Evolutionary conservation across 1,140 invertebrate genomes (phyloP), one percentile per base, ranked within the genome.

Genomic region (Drosophila watanabei): DNA sequence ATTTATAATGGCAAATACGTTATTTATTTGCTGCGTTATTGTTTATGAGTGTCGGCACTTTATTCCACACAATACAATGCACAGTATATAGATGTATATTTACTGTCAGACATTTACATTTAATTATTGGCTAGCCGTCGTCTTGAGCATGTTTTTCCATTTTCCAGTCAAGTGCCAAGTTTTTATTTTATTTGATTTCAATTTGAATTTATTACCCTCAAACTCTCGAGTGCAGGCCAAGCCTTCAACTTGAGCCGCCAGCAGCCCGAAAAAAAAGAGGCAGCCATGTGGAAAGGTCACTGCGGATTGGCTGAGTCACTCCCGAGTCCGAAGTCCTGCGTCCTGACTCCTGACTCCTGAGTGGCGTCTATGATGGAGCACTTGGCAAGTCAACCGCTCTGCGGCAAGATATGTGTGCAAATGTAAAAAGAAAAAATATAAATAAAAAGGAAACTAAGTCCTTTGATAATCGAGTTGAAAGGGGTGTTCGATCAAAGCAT

Each of bases 1-100:
- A 85, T 90, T 85, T 85, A 82, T 82, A 46, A 64, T 52, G 28
- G 58, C 62, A 84, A 89, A 84, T 81, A 58, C 48, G 52, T 72
- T 90, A 79, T 89, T 90, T 90, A 89, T 90, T 61, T 63, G 68
- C 59, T 64, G 63, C 32, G n/a, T 75, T 78, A 84, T 89, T 75
- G 63, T 65, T 88, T 78, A 77, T 83, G 61, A 66, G 54, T 63
- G 61, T 69, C 76, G 51, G 39, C 58, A 41, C 66, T 77, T 85
- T 37, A 75, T 75, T 39, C 11, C 54, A 52, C 33, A 37, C 52
- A 56, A 56, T 56, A 56, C 33, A 56, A 56, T 10, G 2, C 18
- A 16, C 13, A 56, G 52, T 56, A 9, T 14, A 32, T 18, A 18
- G 9, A 18, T 51, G 33, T 37, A 60, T 37, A 41, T 10, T 39